Evolutionary conservation across 2,797 vertebrate genomes (phyloP).

Genomic region (Enteromius argenteus): DNA sequence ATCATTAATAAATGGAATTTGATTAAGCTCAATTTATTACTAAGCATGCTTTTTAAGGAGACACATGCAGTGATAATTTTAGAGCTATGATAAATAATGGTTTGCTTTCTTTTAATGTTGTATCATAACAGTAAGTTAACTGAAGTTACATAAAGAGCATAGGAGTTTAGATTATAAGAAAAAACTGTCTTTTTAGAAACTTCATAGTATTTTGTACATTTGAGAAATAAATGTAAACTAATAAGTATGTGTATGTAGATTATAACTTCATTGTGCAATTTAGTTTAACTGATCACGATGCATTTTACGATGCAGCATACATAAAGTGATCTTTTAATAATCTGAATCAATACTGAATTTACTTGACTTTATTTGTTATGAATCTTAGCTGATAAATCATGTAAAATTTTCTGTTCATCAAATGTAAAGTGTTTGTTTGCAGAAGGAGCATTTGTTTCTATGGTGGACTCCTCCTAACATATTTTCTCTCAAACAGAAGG

Average conservation of each 20-base stretch:
- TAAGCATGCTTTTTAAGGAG: neutral
- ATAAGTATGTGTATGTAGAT: neutral
- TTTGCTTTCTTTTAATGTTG: neutral
- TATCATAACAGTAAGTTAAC: neutral
- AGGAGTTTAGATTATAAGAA: neutral
- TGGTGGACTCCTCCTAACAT: neutral
- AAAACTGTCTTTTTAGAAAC: too few species aligned
- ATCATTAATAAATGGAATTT: slow-evolving; percentile 11
- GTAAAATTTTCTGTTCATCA: neutral
- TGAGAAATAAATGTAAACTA: neutral
- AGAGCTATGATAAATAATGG: neutral
- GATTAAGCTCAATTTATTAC: neutral
- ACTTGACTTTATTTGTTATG: neutral
- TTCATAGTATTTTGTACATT: neutral
- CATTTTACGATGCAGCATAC: neutral
- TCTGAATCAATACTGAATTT: neutral
- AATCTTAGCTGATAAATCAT: neutral
- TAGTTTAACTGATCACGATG: neutral
- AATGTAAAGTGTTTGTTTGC: neutral
- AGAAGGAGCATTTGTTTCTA: neutral
- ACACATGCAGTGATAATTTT: neutral
- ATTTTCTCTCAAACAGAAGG: slow-evolving; percentile 36
- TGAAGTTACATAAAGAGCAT: neutral
- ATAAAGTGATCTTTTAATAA: neutral
- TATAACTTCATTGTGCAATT: neutral